phyloP scores from a whole-genome alignment of 1,140 invertebrate genomes.

The Capitella teleta region DNA sequence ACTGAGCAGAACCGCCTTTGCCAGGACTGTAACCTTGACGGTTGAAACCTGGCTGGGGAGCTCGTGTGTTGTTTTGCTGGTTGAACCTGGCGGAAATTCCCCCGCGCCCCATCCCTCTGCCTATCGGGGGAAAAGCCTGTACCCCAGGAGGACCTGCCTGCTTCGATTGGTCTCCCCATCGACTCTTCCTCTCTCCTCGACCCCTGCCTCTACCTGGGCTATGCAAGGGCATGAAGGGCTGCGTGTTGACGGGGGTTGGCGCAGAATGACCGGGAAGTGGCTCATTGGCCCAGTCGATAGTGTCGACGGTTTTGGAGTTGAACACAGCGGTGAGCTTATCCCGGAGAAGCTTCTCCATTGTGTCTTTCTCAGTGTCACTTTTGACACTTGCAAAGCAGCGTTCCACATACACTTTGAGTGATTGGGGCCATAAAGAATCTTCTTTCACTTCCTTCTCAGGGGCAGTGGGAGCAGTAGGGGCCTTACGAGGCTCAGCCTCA shows the following conservation, averaged over 20 bases:
- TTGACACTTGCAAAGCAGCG: constrained; percentile 81
- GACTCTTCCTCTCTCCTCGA: not conserved
- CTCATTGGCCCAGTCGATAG: constrained; percentile 83
- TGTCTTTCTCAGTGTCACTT: constrained; percentile 76
- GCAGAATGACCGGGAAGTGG: constrained; percentile 62
- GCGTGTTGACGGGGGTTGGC: too few relatives aligned
- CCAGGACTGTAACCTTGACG: constrained; percentile 41
- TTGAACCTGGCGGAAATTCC: too few relatives aligned
- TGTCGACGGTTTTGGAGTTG: constrained; percentile 69
- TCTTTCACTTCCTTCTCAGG: too few relatives aligned
- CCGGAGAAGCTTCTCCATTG: constrained; percentile 84
- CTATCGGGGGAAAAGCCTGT: too few relatives aligned
- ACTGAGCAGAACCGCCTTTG: too few relatives aligned
- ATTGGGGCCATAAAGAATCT: constrained; percentile 32
- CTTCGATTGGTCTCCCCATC: too few relatives aligned
- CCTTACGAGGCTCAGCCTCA: not conserved
- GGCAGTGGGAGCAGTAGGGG: not conserved
- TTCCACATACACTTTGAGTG: constrained; percentile 61
- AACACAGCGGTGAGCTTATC: constrained; percentile 80
- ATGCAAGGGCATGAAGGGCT: constrained; percentile 10
- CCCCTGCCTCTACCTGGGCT: not conserved
- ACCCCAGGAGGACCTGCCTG: too few relatives aligned
- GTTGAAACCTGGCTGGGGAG: too few relatives aligned
- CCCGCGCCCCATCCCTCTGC: too few relatives aligned
- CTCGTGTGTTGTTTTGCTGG: too few relatives aligned